Evolutionary conservation across 2,888 invertebrate genomes (phyloP).

Genomic region (Mantis religiosa): DNA sequence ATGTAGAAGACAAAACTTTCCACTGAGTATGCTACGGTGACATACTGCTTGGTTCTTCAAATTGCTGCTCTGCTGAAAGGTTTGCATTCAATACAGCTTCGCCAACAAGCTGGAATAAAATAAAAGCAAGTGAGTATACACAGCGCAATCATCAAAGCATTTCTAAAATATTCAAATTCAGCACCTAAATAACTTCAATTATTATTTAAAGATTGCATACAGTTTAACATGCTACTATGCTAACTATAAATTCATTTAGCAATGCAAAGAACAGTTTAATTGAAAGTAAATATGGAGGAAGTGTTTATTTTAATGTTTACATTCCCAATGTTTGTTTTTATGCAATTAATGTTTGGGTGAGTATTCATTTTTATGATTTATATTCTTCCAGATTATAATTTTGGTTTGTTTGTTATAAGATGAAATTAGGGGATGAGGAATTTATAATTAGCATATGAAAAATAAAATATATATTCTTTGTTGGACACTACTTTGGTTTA

Average conservation of each 20-base stretch:
- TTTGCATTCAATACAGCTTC: neutral
- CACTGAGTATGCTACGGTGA: neutral
- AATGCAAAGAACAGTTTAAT: constrained; percentile 1
- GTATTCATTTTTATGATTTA: neutral
- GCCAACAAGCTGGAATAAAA: constrained; percentile 8
- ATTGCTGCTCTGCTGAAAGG: neutral
- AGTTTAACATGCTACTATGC: constrained; percentile 23
- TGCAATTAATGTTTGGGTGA: neutral
- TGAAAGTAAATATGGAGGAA: constrained; percentile 14
- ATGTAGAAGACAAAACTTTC: neutral
- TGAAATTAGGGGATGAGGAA: constrained; percentile 13
- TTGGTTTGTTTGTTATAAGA: constrained; percentile 2
- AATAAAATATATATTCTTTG: constrained; percentile 1
- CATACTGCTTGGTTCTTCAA: neutral
- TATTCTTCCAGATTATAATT: constrained; percentile 9
- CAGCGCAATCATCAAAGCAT: neutral
- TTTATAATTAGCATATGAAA: constrained; percentile 30
- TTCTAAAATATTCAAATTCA: neutral
- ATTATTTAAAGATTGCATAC: neutral
- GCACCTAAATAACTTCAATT: neutral
- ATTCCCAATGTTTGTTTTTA: neutral
- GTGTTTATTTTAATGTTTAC: constrained; percentile 20
- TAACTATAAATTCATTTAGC: constrained; percentile 29
- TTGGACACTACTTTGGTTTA: constrained; percentile 17
- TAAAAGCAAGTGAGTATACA: neutral